Conservation (phyloP, 37 sponge, comb jelly and placozoan genomes). For the Tethya wilhelma region DNA sequence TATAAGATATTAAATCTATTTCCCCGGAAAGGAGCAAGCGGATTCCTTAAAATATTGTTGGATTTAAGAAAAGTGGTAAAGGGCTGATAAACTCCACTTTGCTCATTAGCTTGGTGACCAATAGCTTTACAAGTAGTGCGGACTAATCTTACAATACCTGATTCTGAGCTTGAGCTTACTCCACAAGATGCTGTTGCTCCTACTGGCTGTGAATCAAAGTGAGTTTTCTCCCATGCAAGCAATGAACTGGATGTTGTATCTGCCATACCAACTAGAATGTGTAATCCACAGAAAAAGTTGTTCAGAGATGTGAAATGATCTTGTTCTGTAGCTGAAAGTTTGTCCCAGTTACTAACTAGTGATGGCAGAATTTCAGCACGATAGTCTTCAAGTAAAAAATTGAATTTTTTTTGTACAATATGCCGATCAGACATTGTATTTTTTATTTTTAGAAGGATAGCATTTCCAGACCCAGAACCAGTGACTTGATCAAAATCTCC, state of each 20-base stretch:
- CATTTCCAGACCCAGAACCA: neutral
- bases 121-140: conserved; percentile 42
- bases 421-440: conserved; percentile 59
- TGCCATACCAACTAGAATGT: conserved; percentile 40
- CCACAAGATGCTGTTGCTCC: neutral
- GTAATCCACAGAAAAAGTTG: conserved; percentile 52
- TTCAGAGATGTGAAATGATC: neutral
- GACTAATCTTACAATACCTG: conserved; percentile 33
- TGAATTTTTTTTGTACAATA: conserved; percentile 46
- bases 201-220: neutral
- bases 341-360: conserved; percentile 3
- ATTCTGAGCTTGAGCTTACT: neutral
- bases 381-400: conserved; percentile 41
- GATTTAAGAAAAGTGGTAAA: conserved; percentile 25
- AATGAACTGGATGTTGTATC: conserved; percentile 9
- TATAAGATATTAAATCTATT: conserved; percentile 53
- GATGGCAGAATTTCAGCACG: conserved; percentile 11
- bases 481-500: conserved; percentile 11
- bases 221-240: conserved; percentile 16
- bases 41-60: conserved; percentile 5
- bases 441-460: conserved; percentile 4
- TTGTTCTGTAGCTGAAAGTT: neutral
- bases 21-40: conserved; percentile 37
- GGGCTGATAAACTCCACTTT: conserved; percentile 43
- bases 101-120: conserved; percentile 33